Evolutionary conservation across 2,113 vertebrate species (phyloP), one percentile per base, ranked within the genome.

Genomic region (Paradoxurus hermaphroditus): DNA sequence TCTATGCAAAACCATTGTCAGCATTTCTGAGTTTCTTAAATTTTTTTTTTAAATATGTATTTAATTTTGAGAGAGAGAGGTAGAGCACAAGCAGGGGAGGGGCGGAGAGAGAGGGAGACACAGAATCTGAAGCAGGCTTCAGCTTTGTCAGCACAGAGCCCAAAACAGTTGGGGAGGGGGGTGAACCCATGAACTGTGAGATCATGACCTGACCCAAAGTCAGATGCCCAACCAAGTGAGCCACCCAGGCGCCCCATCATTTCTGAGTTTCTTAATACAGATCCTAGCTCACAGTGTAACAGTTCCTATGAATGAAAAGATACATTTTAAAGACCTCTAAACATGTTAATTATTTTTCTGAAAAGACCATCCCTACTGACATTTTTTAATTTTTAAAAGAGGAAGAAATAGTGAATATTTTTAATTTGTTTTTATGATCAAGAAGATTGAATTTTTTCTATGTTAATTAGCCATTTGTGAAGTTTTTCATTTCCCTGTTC

Each of bases 311-410:
- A 95, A 25, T 81, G 25, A 81, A 73, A 90, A 65, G 4, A 41
- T 56, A 90, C 41, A n/a, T 86, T 93, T 86, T 97, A 72, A 96
- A 96, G 83, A 23, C 46, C n/a, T 97, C 31, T 79, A 39, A 65
- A 51, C 16, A 14, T 91, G 34, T 73, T 82, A 46, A 73, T 84
- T 88, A 79, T 27, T 75, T 88, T 53, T 23, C 39, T 81, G 34
- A 75, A 93, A 90, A 67, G 27, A 62, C 39, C 19, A 65, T 77
- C 44, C 23, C 89, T 36, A 44, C 73, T 92, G 86, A 86, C 21
- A 70, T 89, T 88, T 86, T 90, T 91, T 90, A 88, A 87, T 91
- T 97, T 94, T 94, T 27, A 90, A 84, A 65, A 85, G 29, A 87
- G 27, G 27, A 82, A 67, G 44, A 85, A 87, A 41, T 53, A 70